Evolutionary conservation across 2,113 vertebrate genomes (phyloP), one percentile per base, ranked within the genome.

Genomic region (Helogale parvula): DNA sequence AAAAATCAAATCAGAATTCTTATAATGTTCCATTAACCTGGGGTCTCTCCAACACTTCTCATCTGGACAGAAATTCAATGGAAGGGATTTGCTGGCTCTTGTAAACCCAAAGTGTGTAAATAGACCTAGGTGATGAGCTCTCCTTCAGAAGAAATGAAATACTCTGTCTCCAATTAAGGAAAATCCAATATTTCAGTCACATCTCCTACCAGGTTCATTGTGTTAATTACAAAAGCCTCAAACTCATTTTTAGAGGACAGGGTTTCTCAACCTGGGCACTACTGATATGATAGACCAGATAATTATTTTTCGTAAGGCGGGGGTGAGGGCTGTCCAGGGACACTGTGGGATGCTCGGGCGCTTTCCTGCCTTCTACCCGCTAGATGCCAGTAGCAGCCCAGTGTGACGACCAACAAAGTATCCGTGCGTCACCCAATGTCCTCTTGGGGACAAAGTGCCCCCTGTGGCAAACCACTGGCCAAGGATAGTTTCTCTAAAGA

Each of bases 61-160:
- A 89, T 76, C 91, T 15, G 72, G 90, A 81, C 91, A 95, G 82
- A 68, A 90, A 90, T 80, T 92, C 94, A 86, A 54, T 65, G 60
- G 60, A 72, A 88, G 72, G 94, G 86, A 96, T 95, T 91, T 88
- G 52, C 50, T 3, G 71, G 83, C 87, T 91, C 94, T 96, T 90
- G 27, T 69, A 85, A 94, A 79, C 68, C 65, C 68, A 8, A n/a
- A 76, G 82, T 81, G 71, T 87, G 63, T 88, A 68, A 96, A 96
- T 77, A 90, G 68, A 63, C 52, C 68, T 74, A 54, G 80, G 88
- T 7, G 76, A 86, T 12, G 71, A 19, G 54, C 68, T 94, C 90
- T 79, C 76, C 74, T 87, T 66, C 45, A 8, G 47, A 60, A 92
- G 69, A 92, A 72, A 92, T 69, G 54, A 83, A 92, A 93, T 27